These are phyloP conservation scores for Drosophila colorata DNA, from an alignment of 2,888 invertebrate genomes.

Conservation along the genomic window DNA sequence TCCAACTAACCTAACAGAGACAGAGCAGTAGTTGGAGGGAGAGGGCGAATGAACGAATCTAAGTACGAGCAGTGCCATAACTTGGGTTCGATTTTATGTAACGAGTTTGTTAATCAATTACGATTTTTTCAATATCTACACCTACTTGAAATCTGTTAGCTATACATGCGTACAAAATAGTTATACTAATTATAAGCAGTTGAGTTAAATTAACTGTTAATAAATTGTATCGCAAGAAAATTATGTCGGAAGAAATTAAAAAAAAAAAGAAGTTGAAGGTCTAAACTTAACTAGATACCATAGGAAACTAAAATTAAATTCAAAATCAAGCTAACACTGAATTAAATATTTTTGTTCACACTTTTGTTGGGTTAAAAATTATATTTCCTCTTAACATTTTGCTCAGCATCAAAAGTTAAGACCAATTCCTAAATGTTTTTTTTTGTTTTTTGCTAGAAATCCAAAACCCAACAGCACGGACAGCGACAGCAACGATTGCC, in stretches of 20 bases:
- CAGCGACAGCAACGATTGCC: conserved; percentile 9
- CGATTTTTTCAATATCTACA: background rate
- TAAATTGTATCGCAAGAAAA: too few relatives aligned
- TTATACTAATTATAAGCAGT: too few relatives aligned
- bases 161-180: too few relatives aligned
- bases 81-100: conserved; percentile 15
- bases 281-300: too few relatives aligned
- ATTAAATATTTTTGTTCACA: too few relatives aligned
- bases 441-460: conserved; percentile 7
- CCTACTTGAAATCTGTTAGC: background rate
- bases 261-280: too few relatives aligned
- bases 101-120: background rate
- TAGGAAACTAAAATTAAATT: too few relatives aligned
- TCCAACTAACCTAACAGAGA: conserved; percentile 6
- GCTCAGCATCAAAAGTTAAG: background rate
- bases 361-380: too few relatives aligned
- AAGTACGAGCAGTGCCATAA: conserved; percentile 4
- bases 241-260: too few relatives aligned
- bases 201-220: too few relatives aligned
- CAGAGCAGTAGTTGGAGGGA: background rate
- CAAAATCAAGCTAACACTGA: too few relatives aligned
- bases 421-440: background rate
- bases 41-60: background rate
- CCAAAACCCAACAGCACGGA: background rate
- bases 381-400: too few relatives aligned